Evolutionary conservation across 2,888 invertebrate species (phyloP), one percentile per base, ranked within the genome.

Genomic region (Xestia rhomboidea): DNA sequence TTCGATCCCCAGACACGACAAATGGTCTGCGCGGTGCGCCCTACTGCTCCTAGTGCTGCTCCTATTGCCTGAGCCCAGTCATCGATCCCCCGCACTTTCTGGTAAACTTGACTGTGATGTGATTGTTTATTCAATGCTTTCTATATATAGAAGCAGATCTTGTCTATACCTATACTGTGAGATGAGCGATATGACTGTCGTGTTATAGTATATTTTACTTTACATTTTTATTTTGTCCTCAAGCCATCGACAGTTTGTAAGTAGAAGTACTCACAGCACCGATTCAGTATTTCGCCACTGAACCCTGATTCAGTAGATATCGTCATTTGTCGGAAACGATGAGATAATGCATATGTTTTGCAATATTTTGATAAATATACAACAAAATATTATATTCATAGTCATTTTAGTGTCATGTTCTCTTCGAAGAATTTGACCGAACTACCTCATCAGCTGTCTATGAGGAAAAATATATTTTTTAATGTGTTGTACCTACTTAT

Each of bases 281-380:
- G 54, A 49, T 71, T 63, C 2, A 49, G n/a, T 46, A 67, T 69
- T 76, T 51, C 30, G 2, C 27, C 15, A 73, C 67, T 62, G 92
- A 90, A 85, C 90, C 89, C 93, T 84, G 89, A 89, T 91, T 90
- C 90, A 69, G 69, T 77, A 81, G 86, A 92, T 92, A 92, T 90
- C 90, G 91, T 91, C 91, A 90, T 87, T 82, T 69, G 87, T 90
- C 89, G 89, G 90, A 91, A 90, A 81, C 86, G 82, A 87, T 92
- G 92, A 93, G 93, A 93, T 94, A 94, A 93, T 92, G 84, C 85
- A 72, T n/a, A 87, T 90, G 89, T 90, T 92, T 92, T 90, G 91
- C 82, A 85, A 89, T 84, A 77, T 82, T 85, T 76, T 71, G 49
- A 69, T 79, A 63, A 71, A 78, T 68, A 74, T 73, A 62, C 72